A percentile compares a stretch with the other conserved stretches of the same genome.
phyloP scores from a whole-genome alignment of 2,797 vertebrate species.

The Erethizon dorsatum region DNA sequence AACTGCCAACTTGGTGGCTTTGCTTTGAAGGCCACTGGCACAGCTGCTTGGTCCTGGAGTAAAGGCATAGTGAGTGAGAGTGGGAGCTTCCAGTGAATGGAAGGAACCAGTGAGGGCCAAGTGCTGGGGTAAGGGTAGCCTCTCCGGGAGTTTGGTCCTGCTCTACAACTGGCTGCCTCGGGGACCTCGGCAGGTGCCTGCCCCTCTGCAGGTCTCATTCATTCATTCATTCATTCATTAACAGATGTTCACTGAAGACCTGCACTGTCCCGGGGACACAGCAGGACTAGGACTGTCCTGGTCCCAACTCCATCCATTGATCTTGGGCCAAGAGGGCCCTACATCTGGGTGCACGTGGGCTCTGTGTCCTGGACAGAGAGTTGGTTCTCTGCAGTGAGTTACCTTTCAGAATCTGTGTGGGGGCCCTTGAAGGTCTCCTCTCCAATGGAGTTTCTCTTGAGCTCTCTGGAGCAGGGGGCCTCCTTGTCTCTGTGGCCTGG shows the following conservation, averaged over 20 bases:
- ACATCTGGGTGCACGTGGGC: neutral
- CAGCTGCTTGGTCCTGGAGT: neutral
- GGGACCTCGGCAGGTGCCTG: neutral
- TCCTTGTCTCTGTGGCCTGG: slow-evolving; percentile 74
- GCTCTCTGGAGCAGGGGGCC: slow-evolving; percentile 22
- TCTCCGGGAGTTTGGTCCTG: neutral
- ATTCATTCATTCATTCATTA: neutral
- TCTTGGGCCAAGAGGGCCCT: neutral
- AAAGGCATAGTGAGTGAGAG: neutral
- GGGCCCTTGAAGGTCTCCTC: slow-evolving; percentile 40
- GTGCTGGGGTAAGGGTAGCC: neutral
- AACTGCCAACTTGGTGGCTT: neutral
- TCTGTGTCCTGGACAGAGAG: neutral
- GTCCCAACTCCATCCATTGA: neutral
- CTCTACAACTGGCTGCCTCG: neutral
- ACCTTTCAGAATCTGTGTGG: slow-evolving; percentile 70
- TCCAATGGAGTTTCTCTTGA: neutral
- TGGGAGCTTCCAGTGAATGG: neutral
- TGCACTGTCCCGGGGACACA: neutral
- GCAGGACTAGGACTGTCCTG: neutral
- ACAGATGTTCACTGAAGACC: neutral
- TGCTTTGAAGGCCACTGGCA: neutral
- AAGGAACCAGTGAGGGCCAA: neutral
- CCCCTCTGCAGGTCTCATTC: neutral
- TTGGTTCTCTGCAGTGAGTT: neutral